Evolutionary conservation across 2,797 vertebrate genomes (phyloP).

Genomic region (Coluber constrictor): DNA sequence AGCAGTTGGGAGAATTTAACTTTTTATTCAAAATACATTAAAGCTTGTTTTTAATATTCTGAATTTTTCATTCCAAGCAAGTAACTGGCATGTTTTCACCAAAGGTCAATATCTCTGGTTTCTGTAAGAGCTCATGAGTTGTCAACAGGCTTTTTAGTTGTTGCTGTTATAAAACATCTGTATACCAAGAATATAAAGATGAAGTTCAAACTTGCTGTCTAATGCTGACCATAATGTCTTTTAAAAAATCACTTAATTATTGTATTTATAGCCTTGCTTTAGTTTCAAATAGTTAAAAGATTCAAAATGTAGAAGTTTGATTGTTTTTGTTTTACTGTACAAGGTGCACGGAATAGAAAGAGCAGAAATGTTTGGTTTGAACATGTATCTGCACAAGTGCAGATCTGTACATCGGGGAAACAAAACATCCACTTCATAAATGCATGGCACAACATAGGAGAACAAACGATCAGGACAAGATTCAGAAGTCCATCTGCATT

Average conservation of each 20-base stretch:
- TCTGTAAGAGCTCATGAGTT: slow-evolving; percentile 38
- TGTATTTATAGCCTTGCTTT: slow-evolving; percentile 20
- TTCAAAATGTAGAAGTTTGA: background rate
- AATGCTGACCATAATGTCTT: slow-evolving; percentile 7
- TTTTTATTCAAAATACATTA: slow-evolving; percentile 33
- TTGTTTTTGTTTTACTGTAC: slow-evolving; percentile 6
- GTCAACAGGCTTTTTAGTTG: slow-evolving; percentile 41
- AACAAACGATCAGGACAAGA: background rate
- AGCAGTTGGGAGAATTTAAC: background rate
- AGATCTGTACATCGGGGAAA: background rate
- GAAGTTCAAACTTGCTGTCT: slow-evolving; percentile 26
- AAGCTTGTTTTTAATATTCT: slow-evolving; percentile 34
- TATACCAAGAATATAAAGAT: slow-evolving; percentile 34
- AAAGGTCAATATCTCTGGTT: slow-evolving; percentile 25
- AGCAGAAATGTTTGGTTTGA: background rate
- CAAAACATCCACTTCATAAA: background rate
- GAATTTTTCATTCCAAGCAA: slow-evolving; percentile 8
- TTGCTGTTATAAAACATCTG: slow-evolving; percentile 49
- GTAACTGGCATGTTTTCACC: slow-evolving; percentile 25
- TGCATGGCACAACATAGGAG: background rate
- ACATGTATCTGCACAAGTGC: background rate
- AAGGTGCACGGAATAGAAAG: background rate
- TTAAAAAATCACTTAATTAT: slow-evolving; percentile 26
- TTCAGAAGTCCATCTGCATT: background rate
- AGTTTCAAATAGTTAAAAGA: background rate